These are phyloP conservation scores for Drosophila mojavensis DNA, from an alignment of 1,140 invertebrate species.

Conservation along the genomic window DNA sequence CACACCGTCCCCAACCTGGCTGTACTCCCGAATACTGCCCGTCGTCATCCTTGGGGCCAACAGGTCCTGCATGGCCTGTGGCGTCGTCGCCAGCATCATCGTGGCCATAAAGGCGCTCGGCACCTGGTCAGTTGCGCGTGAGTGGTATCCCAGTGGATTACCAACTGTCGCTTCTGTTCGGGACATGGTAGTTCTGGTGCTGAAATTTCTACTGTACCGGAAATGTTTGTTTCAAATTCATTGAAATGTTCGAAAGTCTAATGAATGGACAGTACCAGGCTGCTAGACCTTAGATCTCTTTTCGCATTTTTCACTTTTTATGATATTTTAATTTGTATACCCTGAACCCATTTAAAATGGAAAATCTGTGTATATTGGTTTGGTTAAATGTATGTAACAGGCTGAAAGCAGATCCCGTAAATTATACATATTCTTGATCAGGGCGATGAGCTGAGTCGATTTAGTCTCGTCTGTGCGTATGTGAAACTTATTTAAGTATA, in stretches of 20 bases:
- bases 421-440: too few relatives aligned
- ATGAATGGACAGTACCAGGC: neutral
- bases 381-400: too few relatives aligned
- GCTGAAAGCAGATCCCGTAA: too few relatives aligned
- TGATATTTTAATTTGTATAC: too few relatives aligned
- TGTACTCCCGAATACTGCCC: constrained; percentile 19
- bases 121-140: neutral
- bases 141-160: neutral
- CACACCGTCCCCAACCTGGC: constrained; percentile 27
- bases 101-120: neutral
- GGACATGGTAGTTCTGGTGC: constrained; percentile 9
- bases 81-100: neutral
- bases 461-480: too few relatives aligned
- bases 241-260: neutral
- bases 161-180: constrained; percentile 5
- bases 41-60: neutral
- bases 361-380: too few relatives aligned
- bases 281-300: neutral
- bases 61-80: neutral
- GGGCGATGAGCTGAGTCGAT: too few relatives aligned
- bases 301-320: too few relatives aligned
- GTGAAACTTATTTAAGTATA: too few relatives aligned
- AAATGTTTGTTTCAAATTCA: constrained; percentile 4
- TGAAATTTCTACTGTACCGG: constrained; percentile 1
- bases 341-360: too few relatives aligned